Percentiles rank a stretch among this genome's conserved stretches.
Evolutionary conservation across 2,888 invertebrate species (phyloP).

Genomic region (Ophion costatus): DNA sequence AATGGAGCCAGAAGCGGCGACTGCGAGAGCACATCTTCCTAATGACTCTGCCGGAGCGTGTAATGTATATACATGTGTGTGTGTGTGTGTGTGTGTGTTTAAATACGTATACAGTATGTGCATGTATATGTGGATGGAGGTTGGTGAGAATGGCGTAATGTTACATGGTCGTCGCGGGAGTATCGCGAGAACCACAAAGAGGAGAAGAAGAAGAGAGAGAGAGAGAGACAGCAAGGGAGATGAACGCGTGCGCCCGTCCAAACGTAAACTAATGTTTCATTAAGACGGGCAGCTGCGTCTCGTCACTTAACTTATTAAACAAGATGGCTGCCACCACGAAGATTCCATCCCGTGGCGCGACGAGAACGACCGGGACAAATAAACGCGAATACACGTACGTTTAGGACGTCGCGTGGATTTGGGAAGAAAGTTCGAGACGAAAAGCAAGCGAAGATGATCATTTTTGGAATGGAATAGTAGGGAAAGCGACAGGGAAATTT

Average conservation of each 20-base stretch:
- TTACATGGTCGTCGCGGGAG: constrained; percentile 57
- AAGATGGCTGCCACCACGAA: constrained; percentile 73
- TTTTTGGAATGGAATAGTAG: not conserved
- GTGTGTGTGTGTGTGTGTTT: not conserved
- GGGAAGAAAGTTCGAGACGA: not conserved
- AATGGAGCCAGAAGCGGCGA: constrained; percentile 60
- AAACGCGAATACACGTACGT: constrained; percentile 34
- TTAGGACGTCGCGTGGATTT: constrained; percentile 35
- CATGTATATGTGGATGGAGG: constrained; percentile 24
- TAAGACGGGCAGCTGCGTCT: constrained; percentile 82
- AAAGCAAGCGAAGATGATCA: not conserved
- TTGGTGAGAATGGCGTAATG: constrained; percentile 36
- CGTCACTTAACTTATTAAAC: constrained; percentile 83
- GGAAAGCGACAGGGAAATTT: too few species aligned
- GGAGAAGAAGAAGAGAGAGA: constrained; percentile 30
- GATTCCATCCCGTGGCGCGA: constrained; percentile 39
- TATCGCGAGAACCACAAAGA: constrained; percentile 51
- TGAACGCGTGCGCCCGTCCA: constrained; percentile 71
- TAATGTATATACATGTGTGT: constrained; percentile 33
- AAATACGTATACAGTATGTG: constrained; percentile 22
- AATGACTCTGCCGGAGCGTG: constrained; percentile 66
- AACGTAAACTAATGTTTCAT: constrained; percentile 82
- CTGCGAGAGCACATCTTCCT: constrained; percentile 67
- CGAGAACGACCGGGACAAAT: constrained; percentile 54
- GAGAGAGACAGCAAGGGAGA: constrained; percentile 59